Base-by-base conservation (phyloP, 53 echinoderm and acorn worm genomes). In the Holothuria scabra region DNA sequence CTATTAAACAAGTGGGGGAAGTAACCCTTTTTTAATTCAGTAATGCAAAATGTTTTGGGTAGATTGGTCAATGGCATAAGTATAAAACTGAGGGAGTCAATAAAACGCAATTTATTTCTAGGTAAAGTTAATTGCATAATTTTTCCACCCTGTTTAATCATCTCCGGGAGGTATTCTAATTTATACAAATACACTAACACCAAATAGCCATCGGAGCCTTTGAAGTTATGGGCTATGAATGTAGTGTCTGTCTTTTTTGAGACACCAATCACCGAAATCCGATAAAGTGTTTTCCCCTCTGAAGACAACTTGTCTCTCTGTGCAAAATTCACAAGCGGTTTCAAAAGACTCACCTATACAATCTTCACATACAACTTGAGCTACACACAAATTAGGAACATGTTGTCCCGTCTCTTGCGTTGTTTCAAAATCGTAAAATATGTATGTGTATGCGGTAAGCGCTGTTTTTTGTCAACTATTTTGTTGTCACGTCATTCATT, bases 21-120 rank as follows among this genome's bases (percentile, higher is more conserved):
- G 59, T 61, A 2, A 83, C 88, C 52, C 35, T 88, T 88, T 33
- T 76, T 83, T 13, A 88, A 24, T 23, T 83, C 88, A 12, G 41
- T 33, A 3, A 88, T 52, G 9, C 88, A 76, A 52, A 88, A 88
- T 1, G 83, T 88, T 19, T 29, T 72, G 11, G 85, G 85, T 11
- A 89, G 28, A 12, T 22, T 56, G 30, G 85, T 46, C 35, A 89
- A 46, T n/a, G 89, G 81, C 85, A 89, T 89, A 6, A 72, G 60
- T 20, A 89, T 14, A 64, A 89, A 80, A 44, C 72, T 85, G n/a
- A 85, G 44, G 0, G 85, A 85, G 37, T 85, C 85, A 12, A 85
- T 85, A 32, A 85, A 85, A 19, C 75, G 76, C 28, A 86, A 21
- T 3, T 64, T 13, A 29, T 28, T 78, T 48, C 26, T 41, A 14